phyloP scores from a whole-genome alignment of 2,797 vertebrate genomes.

The Tenualosa thibaudeaui region DNA sequence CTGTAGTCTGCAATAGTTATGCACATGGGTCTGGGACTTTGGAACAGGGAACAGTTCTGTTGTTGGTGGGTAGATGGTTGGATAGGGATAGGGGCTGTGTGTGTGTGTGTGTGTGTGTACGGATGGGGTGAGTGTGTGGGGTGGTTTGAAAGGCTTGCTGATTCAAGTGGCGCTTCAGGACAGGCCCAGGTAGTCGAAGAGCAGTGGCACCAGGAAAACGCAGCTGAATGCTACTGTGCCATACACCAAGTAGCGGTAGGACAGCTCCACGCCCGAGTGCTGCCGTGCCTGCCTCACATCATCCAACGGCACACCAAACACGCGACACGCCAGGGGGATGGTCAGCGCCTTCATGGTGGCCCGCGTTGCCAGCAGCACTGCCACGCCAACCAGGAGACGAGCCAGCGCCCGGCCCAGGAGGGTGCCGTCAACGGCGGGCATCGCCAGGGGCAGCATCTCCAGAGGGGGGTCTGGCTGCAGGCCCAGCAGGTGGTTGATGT shows the following conservation, averaged over 20 bases:
- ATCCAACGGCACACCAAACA: constrained; percentile 76
- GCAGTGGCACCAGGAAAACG: constrained; percentile 81
- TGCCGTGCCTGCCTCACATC: constrained; percentile 86
- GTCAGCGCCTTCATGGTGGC: constrained; percentile 87
- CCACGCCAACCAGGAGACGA: constrained; percentile 82
- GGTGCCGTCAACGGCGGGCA: constrained; percentile 71
- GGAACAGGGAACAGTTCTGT: not conserved
- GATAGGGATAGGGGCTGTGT: not conserved
- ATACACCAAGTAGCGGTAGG: constrained; percentile 92
- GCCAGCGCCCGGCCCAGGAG: constrained; percentile 79
- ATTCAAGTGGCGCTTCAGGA: constrained; percentile 65
- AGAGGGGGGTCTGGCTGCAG: constrained; percentile 78
- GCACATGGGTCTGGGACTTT: not conserved
- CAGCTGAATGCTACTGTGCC: constrained; percentile 90
- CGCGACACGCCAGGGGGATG: constrained; percentile 84
- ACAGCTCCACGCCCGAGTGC: constrained; percentile 88
- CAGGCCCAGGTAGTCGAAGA: constrained; percentile 82
- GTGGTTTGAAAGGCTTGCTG: not conserved
- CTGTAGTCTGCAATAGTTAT: not conserved
- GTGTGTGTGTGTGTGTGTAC: not conserved
- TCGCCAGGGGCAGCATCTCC: constrained; percentile 75
- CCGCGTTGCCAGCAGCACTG: constrained; percentile 77
- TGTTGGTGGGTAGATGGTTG: not conserved
- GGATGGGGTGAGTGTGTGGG: not conserved
- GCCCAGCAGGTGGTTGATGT: constrained; percentile 78